A percentile compares a stretch with the other conserved stretches of the same genome.
These are phyloP conservation scores for Neocloeon triangulifer DNA, from an alignment of 1,140 invertebrate genomes.

Conservation along the genomic window DNA sequence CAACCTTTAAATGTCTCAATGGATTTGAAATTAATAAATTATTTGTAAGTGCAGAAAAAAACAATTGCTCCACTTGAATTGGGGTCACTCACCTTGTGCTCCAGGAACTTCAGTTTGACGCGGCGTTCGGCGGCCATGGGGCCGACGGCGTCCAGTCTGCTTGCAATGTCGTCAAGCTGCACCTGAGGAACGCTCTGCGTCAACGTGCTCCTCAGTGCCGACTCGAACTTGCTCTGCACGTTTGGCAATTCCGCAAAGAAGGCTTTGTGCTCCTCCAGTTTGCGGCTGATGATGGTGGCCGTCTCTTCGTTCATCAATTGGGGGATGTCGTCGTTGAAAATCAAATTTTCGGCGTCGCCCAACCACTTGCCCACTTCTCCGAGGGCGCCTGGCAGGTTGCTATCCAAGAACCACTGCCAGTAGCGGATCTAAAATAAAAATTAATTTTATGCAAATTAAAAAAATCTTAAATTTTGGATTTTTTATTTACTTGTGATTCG, in stretches of 20 bases:
- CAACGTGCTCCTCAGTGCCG: constrained; percentile 30
- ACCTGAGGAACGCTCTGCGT: constrained; percentile 38
- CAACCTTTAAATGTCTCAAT: too few species aligned
- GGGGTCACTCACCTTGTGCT: constrained; percentile 70
- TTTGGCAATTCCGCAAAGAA: constrained; percentile 68
- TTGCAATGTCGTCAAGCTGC: constrained; percentile 57
- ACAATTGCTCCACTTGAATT: too few species aligned
- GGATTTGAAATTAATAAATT: too few species aligned
- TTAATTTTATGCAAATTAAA: constrained; percentile 1
- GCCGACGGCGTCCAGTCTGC: constrained; percentile 44
- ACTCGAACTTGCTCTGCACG: constrained; percentile 51
- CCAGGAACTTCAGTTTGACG: constrained; percentile 65
- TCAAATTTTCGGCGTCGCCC: constrained; percentile 57
- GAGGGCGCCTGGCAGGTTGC: constrained; percentile 58
- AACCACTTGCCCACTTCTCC: constrained; percentile 74
- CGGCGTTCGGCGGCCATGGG: constrained; percentile 47
- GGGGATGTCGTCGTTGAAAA: constrained; percentile 55
- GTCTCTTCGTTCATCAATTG: constrained; percentile 63
- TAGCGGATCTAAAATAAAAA: constrained; percentile 33
- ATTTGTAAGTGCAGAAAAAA: too few species aligned
- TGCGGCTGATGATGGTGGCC: constrained; percentile 60
- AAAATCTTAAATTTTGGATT: not conserved
- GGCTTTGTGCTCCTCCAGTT: constrained; percentile 68
- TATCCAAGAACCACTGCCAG: constrained; percentile 71
- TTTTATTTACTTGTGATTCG: constrained; percentile 26